Evolutionary conservation across 2,113 vertebrate species (phyloP).

Genomic region (Oreochromis tanganicae): DNA sequence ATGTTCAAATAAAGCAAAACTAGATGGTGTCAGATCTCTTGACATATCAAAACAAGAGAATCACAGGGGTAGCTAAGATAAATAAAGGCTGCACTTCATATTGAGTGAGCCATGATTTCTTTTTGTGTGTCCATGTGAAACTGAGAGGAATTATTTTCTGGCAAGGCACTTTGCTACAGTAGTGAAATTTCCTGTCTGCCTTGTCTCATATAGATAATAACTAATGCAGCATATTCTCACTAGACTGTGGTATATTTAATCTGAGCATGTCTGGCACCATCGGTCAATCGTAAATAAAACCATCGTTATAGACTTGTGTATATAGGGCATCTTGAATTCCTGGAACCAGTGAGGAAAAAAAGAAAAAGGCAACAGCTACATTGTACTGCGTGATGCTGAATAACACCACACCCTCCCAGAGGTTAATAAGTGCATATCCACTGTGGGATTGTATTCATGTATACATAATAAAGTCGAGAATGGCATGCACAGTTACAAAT

Average conservation of each 20-base stretch:
- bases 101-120: not conserved
- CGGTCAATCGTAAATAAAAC: not conserved
- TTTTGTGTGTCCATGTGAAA: not conserved
- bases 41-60: not conserved
- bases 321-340: not conserved
- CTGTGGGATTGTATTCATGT: not conserved
- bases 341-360: not conserved
- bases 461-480: not conserved
- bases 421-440: not conserved
- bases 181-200: not conserved
- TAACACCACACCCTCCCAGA: not conserved
- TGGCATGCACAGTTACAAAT: not conserved
- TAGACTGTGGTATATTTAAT: not conserved
- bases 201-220: not conserved
- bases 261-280: not conserved
- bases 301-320: not conserved
- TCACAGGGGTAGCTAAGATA: not conserved
- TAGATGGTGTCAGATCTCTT: not conserved
- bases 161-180: not conserved
- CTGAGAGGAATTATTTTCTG: not conserved
- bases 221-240: not conserved
- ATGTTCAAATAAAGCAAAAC: not conserved
- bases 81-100: not conserved
- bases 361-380: not conserved
- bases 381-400: not conserved